Evolutionary conservation across 2,113 vertebrate genomes (phyloP).

Genomic region (Plotosus lineatus): DNA sequence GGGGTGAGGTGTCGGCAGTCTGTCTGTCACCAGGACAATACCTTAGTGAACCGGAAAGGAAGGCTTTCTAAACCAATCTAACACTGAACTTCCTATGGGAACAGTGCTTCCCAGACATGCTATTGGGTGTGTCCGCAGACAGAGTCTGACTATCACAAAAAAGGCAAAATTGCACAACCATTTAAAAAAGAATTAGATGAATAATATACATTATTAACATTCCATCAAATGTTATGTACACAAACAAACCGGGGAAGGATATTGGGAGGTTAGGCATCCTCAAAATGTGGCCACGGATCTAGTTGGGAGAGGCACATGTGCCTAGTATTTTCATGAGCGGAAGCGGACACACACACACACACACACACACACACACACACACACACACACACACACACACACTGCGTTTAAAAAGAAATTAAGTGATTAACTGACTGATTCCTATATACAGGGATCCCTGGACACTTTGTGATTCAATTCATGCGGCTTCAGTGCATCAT

Average conservation of each 20-base stretch:
- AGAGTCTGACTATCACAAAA: slow-evolving; percentile 47
- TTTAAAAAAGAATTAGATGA: slow-evolving; percentile 6
- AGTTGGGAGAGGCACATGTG: slow-evolving; percentile 34
- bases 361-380: background rate
- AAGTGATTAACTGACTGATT: too few relatives aligned
- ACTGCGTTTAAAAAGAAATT: background rate
- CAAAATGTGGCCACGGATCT: slow-evolving; percentile 38
- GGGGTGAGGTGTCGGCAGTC: slow-evolving; percentile 67
- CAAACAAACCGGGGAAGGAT: slow-evolving; percentile 76
- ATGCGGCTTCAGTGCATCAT: too few relatives aligned
- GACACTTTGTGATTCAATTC: too few relatives aligned
- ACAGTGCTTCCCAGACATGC: slow-evolving; percentile 38
- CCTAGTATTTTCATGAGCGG: slow-evolving; percentile 58
- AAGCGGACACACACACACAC: background rate
- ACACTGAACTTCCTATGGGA: slow-evolving; percentile 63
- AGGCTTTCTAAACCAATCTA: slow-evolving; percentile 67
- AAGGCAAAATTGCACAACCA: background rate
- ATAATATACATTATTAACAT: slow-evolving; percentile 9
- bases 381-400: background rate
- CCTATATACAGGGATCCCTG: too few relatives aligned
- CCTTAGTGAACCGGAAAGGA: slow-evolving; percentile 64
- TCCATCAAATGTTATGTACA: slow-evolving; percentile 42
- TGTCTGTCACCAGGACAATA: slow-evolving; percentile 70
- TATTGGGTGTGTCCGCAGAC: slow-evolving; percentile 53
- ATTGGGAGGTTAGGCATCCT: slow-evolving; percentile 49